A percentile compares a stretch with the other conserved stretches of the same genome.
Evolutionary conservation across 1,140 invertebrate species (phyloP).

Genomic region (Saccostrea cuccullata): DNA sequence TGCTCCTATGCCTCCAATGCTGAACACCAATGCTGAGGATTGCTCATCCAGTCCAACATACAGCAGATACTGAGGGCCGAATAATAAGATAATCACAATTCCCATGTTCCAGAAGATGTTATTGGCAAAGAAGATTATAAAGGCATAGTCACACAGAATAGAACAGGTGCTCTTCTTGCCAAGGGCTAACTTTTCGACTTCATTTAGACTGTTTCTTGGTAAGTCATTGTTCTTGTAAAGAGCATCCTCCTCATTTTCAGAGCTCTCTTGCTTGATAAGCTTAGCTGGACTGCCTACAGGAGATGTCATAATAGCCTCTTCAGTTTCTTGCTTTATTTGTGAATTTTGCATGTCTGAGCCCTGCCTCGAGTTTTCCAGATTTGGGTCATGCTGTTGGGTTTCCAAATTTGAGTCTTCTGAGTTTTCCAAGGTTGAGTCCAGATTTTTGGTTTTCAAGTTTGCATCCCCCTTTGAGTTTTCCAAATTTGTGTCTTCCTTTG

Average conservation of each 20-base stretch:
- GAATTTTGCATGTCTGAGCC: background rate
- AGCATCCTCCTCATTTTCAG: background rate
- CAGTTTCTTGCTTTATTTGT: background rate
- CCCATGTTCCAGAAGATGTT: conserved; percentile 74
- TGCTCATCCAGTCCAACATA: conserved; percentile 58
- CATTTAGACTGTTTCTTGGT: conserved; percentile 36
- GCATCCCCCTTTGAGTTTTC: background rate
- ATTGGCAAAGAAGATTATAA: conserved; percentile 70
- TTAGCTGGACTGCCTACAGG: background rate
- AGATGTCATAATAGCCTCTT: background rate
- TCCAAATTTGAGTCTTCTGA: background rate
- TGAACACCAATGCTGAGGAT: conserved; percentile 59
- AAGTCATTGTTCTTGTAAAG: background rate
- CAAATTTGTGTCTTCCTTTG: background rate
- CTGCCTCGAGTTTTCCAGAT: background rate
- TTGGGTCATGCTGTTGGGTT: background rate
- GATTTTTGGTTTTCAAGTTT: background rate
- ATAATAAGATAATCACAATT: conserved; percentile 62
- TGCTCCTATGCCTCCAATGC: conserved; percentile 63
- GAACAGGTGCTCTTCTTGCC: conserved; percentile 48
- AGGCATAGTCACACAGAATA: conserved; percentile 65
- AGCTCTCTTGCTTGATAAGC: background rate
- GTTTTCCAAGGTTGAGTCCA: background rate
- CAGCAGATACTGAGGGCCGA: conserved; percentile 64
- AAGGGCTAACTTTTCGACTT: conserved; percentile 31